These are phyloP conservation scores for Drosophila rubida DNA, from an alignment of 2,888 invertebrate species.

Conservation along the genomic window DNA sequence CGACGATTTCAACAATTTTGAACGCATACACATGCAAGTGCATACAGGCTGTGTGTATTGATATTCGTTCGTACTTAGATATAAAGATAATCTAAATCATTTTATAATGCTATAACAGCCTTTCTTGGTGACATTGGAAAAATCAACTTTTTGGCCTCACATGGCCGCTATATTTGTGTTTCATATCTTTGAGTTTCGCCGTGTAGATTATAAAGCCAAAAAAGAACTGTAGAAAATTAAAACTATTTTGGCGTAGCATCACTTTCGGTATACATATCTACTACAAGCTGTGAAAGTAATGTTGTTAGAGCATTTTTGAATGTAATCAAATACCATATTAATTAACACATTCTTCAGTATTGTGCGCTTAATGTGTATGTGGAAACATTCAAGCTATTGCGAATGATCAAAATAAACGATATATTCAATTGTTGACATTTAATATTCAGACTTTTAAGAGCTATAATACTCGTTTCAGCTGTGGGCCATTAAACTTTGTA, in stretches of 20 bases:
- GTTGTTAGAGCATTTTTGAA: background rate
- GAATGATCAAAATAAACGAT: background rate
- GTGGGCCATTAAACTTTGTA: constrained; percentile 55
- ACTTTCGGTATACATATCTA: too few species aligned
- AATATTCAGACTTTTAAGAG: constrained; percentile 39
- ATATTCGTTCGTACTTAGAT: background rate
- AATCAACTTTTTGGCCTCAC: constrained; percentile 18
- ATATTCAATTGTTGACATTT: constrained; percentile 21
- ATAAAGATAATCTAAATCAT: constrained; percentile 52
- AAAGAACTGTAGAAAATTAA: background rate
- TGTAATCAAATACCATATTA: constrained; percentile 17
- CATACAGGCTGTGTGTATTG: constrained; percentile 7
- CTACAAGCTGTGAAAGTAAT: background rate
- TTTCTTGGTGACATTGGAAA: constrained; percentile 26
- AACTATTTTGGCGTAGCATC: background rate
- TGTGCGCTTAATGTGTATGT: background rate
- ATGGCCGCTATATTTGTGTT: constrained; percentile 2
- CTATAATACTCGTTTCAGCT: constrained; percentile 1
- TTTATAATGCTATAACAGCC: constrained; percentile 46
- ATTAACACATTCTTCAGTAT: constrained; percentile 39
- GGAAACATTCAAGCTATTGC: constrained; percentile 6
- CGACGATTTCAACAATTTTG: constrained; percentile 39
- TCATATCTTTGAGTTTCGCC: constrained; percentile 43
- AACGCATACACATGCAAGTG: background rate
- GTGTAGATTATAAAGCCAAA: constrained; percentile 26